Percentiles rank a stretch among this genome's conserved stretches.
Conservation (phyloP, 2,888 invertebrate genomes). For the Ferdinandea cuprea region DNA sequence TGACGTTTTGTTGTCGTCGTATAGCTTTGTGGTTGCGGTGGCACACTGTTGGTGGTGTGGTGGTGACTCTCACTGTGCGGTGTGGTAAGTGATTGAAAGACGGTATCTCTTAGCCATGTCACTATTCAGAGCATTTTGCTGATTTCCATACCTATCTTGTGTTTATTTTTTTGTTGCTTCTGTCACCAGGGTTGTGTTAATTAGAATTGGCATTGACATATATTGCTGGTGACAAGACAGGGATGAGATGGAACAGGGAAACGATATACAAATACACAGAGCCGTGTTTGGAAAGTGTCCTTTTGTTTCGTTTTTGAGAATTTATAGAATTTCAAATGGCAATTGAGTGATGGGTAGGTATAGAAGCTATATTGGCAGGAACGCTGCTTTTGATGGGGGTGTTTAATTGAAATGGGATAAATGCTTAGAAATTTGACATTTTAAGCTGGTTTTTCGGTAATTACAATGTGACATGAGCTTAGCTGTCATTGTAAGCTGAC, state of each 20-base stretch:
- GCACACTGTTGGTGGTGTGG: background rate
- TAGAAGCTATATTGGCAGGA: too few species aligned
- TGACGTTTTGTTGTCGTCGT: conserved; percentile 60
- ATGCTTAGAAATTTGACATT: too few species aligned
- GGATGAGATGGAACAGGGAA: background rate
- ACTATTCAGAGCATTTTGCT: conserved; percentile 43
- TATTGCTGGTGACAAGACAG: conserved; percentile 23
- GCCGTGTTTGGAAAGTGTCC: too few species aligned
- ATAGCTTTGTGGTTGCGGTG: conserved; percentile 41
- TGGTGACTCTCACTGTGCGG: background rate
- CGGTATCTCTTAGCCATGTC: conserved; percentile 53
- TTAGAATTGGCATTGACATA: conserved; percentile 35
- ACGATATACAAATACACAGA: background rate
- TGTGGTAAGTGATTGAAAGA: conserved; percentile 37
- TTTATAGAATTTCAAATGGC: background rate
- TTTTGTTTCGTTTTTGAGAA: conserved; percentile 1
- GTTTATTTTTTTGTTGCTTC: conserved; percentile 1
- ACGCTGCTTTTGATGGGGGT: background rate
- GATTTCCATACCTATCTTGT: conserved; percentile 35
- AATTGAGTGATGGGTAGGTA: background rate
- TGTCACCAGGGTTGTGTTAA: conserved; percentile 13
- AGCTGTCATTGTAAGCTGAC: too few species aligned
- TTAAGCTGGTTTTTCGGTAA: too few species aligned
- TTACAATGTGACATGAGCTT: too few species aligned
- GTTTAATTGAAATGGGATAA: background rate